Evolutionary conservation across 2,888 invertebrate species (phyloP).

Genomic region (Lithophane socia): DNA sequence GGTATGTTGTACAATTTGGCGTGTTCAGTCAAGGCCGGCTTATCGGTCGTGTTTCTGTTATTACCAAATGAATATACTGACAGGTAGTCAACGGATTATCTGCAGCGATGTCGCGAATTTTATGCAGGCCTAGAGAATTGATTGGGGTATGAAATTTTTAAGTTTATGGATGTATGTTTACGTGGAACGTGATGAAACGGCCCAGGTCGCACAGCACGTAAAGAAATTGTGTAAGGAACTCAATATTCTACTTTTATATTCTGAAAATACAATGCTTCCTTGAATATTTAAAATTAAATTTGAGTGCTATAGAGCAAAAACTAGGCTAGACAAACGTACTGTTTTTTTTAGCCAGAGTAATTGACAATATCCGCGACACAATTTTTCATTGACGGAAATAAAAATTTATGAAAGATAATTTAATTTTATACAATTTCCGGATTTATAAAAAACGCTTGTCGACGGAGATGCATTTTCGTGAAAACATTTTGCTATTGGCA

Average conservation of each 20-base stretch:
- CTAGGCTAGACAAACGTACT: constrained; percentile 24
- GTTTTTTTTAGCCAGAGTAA: constrained; percentile 28
- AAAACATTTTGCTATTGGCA: not conserved
- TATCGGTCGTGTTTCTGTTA: constrained; percentile 43
- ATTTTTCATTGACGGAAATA: constrained; percentile 24
- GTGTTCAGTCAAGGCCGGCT: constrained; percentile 48
- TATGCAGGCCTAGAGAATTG: not conserved
- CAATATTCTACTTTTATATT: not conserved
- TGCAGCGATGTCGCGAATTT: not conserved
- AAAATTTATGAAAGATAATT: constrained; percentile 21
- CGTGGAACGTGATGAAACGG: not conserved
- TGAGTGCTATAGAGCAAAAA: constrained; percentile 19
- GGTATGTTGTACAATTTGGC: constrained; percentile 24
- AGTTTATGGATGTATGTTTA: not conserved
- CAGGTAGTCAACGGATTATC: constrained; percentile 28
- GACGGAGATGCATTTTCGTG: not conserved
- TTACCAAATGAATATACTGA: constrained; percentile 10
- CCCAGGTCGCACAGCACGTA: not conserved
- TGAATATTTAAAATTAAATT: constrained; percentile 11
- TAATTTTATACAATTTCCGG: constrained; percentile 6
- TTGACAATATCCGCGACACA: constrained; percentile 40
- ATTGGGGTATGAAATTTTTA: not conserved
- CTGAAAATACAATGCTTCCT: not conserved
- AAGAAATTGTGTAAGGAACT: not conserved
- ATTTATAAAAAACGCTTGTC: constrained; percentile 4